These are phyloP conservation scores for Amblyjoppa proteus DNA, from an alignment of 2,888 invertebrate species.

Conservation along the genomic window DNA sequence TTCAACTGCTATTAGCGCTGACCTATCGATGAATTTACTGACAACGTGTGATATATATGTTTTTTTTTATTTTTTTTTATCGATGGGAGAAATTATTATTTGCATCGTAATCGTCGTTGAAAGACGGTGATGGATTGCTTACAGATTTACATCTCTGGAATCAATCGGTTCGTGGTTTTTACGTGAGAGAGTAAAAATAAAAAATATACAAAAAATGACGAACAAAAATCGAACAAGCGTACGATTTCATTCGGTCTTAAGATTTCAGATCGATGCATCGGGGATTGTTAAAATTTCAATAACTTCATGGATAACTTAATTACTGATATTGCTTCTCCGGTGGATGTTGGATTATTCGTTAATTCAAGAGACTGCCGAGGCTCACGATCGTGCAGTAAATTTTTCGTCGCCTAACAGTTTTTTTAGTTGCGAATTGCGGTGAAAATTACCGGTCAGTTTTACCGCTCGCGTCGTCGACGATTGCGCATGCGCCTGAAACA, in stretches of 20 bases:
- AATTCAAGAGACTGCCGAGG: not conserved
- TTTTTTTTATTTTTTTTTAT: no score
- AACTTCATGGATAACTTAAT: not conserved
- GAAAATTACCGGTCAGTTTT: not conserved
- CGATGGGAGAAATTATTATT: no score
- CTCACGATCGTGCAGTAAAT: not conserved
- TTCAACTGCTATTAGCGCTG: not conserved
- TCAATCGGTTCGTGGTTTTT: no score
- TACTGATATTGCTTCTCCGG: not conserved
- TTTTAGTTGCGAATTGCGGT: not conserved
- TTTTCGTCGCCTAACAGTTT: not conserved
- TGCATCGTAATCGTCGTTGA: no score
- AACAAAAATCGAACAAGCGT: no score
- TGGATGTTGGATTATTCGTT: not conserved
- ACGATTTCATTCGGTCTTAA: no score
- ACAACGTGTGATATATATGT: not conserved
- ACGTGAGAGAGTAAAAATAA: no score
- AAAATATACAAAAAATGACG: no score
- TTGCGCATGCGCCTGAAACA: conserved; percentile 1
- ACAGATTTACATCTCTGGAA: no score
- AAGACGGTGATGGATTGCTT: no score
- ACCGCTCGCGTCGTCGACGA: conserved; percentile 3
- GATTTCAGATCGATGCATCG: no score
- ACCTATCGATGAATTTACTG: not conserved
- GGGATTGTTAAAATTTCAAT: not conserved